Base-by-base conservation (phyloP, 1,140 invertebrate species). In the Pemphigus obesinymphae region DNA sequence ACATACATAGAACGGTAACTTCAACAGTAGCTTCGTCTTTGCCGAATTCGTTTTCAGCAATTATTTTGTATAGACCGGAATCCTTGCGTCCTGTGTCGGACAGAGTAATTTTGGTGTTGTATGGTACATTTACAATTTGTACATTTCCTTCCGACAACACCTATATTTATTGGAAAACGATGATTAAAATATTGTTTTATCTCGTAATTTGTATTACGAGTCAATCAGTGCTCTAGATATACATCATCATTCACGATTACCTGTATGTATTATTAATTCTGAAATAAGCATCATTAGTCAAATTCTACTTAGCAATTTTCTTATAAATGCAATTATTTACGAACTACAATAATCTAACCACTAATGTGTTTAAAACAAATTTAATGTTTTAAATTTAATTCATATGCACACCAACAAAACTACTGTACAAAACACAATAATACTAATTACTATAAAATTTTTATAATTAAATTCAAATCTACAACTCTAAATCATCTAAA, bases 1-100 rank as follows among this genome's bases (percentile, higher is more conserved):
- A 89, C 89, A 89, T 88, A 94, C 93, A 92, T 53, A 99, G 90
- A 63, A 99, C 93, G 6, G 94, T 95, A 34, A 97, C 90, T 88
- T 97, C 97, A 13, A 99, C 93, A 83, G 95, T 94, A 6, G 95
- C 97, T 86, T 97, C 95, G 87, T 98, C 97, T 85, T 91, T 90
- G 68, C 98, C 98, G 85, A 96, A 96, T 82, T 95, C 90, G 88
- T 99, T 97, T 13, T 93, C 93, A 50, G 96, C 96, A 63, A 93
- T 90, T 82, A 98, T 97, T 85, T 94, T 96, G 88, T 97, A 98
- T 0, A 95, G 87, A 55, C 96, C 96, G 43, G 93, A 94, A 87
- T 97, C 93, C 83, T 94, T 91, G 61, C 96, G 90, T 0, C 92
- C 87, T 0, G 94, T 91, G 84, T 97, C 95, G 48, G 91, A 92